Evolutionary conservation across 2,888 invertebrate species (phyloP).

Genomic region (Hemicrepidius hirtus): DNA sequence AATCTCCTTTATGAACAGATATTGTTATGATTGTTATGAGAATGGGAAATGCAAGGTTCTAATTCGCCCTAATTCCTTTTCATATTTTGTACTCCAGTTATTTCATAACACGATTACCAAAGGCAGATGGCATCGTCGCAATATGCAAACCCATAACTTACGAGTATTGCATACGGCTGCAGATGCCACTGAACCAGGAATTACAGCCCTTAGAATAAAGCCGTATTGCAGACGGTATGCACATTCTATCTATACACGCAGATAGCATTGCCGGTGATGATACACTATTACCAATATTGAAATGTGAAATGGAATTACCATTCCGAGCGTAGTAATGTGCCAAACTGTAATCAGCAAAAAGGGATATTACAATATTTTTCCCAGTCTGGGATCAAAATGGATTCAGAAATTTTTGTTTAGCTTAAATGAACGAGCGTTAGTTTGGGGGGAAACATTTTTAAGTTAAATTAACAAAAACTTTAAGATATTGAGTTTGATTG

Average conservation of each 20-base stretch:
- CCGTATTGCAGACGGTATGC: slow-evolving; percentile 39
- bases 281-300: slow-evolving; percentile 37
- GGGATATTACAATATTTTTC: background rate
- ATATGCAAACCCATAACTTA: slow-evolving; percentile 50
- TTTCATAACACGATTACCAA: slow-evolving; percentile 42
- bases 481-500: too few species aligned
- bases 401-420: too few species aligned
- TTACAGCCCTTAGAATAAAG: slow-evolving; percentile 45
- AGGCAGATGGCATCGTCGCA: slow-evolving; percentile 44
- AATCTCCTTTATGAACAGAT: background rate
- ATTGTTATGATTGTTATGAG: slow-evolving; percentile 1
- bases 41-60: slow-evolving; percentile 22
- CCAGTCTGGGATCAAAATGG: too few species aligned
- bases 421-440: too few species aligned
- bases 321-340: background rate
- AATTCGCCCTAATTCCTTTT: slow-evolving; percentile 33
- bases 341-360: background rate
- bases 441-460: too few species aligned
- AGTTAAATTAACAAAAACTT: too few species aligned
- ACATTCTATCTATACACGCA: slow-evolving; percentile 36
- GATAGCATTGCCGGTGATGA: slow-evolving; percentile 34
- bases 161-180: slow-evolving; percentile 46
- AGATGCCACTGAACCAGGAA: slow-evolving; percentile 46
- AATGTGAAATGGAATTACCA: slow-evolving; percentile 40
- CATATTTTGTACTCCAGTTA: slow-evolving; percentile 19